A percentile compares a stretch with the other conserved stretches of the same genome.
These are phyloP conservation scores for Thinocorus orbignyianus DNA, from an alignment of 2,113 vertebrate species.

Conservation along the genomic window DNA sequence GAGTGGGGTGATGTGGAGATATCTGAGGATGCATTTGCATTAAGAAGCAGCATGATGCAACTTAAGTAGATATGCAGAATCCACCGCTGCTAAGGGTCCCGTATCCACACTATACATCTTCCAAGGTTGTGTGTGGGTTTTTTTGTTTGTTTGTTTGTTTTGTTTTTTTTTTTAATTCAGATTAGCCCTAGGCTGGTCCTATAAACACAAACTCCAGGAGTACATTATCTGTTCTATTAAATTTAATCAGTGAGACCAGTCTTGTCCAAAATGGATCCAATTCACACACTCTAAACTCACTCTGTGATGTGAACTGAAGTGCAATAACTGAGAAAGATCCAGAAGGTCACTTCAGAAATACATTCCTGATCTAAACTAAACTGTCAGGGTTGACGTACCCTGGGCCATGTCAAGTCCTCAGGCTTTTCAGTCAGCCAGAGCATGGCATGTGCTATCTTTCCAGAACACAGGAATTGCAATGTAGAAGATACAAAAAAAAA, in stretches of 20 bases:
- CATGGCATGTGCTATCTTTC: rapidly evolving
- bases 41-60: not conserved
- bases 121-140: rapidly evolving
- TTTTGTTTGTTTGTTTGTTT: too few species aligned
- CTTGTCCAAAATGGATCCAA: not conserved
- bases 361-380: not conserved
- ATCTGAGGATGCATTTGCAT: not conserved
- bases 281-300: not conserved
- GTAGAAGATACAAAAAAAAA: not conserved
- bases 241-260: not conserved
- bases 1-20: not conserved
- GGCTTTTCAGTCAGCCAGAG: not conserved
- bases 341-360: not conserved
- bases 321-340: not conserved
- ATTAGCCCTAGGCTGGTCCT: not conserved
- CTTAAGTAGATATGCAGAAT: not conserved
- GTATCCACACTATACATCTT: not conserved
- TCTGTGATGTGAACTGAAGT: not conserved
- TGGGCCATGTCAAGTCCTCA: not conserved
- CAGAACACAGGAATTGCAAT: not conserved
- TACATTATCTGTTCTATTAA: not conserved
- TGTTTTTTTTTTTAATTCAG: not conserved
- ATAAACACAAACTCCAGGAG: not conserved
- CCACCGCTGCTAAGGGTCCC: not conserved
- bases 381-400: not conserved